Base-by-base conservation (phyloP, 2,888 invertebrate species). In the Apodemia zela region DNA sequence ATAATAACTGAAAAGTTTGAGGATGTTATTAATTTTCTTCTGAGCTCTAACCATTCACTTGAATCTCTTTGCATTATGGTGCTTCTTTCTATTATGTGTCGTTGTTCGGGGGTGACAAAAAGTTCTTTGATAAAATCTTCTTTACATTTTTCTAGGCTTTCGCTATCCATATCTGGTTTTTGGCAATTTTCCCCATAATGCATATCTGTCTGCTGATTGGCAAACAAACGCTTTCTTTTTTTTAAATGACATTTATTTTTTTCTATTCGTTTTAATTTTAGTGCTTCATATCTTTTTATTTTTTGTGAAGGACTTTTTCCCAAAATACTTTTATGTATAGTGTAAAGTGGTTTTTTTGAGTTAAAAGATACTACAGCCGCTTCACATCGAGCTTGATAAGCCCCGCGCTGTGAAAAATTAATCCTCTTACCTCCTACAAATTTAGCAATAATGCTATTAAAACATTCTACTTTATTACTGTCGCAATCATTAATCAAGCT, bases 371-470 rank as follows among this genome's bases (percentile, higher is more conserved):
- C 45, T 45, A 45, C 45, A 45, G 45, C 29, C 10, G 29, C n/a
- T 57, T 57, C n/a, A 21, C 65, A 67, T 47, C 66, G 60, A 21
- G 59, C 49, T 64, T 61, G 63, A 57, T 71, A 71, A 11, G 54
- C 60, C 21, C 64, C 18, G 45, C 54, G 38, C n/a, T 49, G 21
- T 21, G 66, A 54, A 64, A 61, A 69, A 66, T 70, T 71, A 11
- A 68, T 64, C 61, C 70, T 54, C 66, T 70, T 71, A 10, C 69
- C 72, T 29, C 69, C 68, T 10, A 71, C 64, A 21, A 66, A 63
- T 60, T 71, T 71, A 21, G 69, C 67, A 47, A 70, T 67, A 7
- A 69, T 59, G 57, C 65, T 61, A 60, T 68, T 68, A 42, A 66
- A 67, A 21, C 61, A 54, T 60, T 67, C 67, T 54, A 66, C 65